Evolutionary conservation across 2,797 vertebrate genomes (phyloP).

Genomic region (Coreius guichenoti): DNA sequence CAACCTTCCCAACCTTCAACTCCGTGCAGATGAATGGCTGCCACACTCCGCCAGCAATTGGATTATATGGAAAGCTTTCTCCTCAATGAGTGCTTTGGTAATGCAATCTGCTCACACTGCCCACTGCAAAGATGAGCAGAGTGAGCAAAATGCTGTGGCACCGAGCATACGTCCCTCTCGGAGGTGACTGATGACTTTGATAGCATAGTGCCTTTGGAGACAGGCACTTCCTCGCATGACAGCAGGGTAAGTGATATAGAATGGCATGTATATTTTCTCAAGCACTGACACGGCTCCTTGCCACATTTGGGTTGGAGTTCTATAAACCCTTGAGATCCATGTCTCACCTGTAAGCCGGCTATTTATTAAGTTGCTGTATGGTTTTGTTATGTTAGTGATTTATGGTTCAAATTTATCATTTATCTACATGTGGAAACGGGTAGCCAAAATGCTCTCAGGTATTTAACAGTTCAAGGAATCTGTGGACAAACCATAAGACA

Average conservation of each 20-base stretch:
- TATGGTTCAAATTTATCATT: slow-evolving; percentile 56
- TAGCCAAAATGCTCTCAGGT: slow-evolving; percentile 48
- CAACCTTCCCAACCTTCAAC: slow-evolving; percentile 44
- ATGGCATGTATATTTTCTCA: slow-evolving; percentile 49
- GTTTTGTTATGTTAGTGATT: slow-evolving; percentile 59
- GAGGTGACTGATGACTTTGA: slow-evolving; percentile 50
- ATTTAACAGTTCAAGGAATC: slow-evolving; percentile 46
- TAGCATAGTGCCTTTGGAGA: slow-evolving; percentile 54
- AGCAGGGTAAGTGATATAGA: slow-evolving; percentile 42
- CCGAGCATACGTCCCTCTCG: slow-evolving; percentile 48
- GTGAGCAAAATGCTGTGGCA: slow-evolving; percentile 39
- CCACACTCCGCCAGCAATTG: slow-evolving; percentile 58
- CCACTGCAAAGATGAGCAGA: slow-evolving; percentile 53
- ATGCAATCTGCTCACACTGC: slow-evolving; percentile 61
- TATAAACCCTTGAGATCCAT: slow-evolving; percentile 46
- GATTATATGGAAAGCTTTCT: slow-evolving; percentile 62
- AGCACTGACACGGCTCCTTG: slow-evolving; percentile 29
- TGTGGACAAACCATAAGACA: not conserved
- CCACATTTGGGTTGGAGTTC: slow-evolving; percentile 42
- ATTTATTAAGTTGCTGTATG: slow-evolving; percentile 49
- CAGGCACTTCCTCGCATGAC: slow-evolving; percentile 46
- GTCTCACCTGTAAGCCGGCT: slow-evolving; percentile 31
- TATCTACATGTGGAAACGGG: slow-evolving; percentile 55
- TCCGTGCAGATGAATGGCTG: slow-evolving; percentile 52
- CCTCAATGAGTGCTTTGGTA: slow-evolving; percentile 59